A percentile compares a stretch with the other conserved stretches of the same genome.
phyloP scores from a whole-genome alignment of 2,113 vertebrate genomes.

The Leptobrachium leishanense region DNA sequence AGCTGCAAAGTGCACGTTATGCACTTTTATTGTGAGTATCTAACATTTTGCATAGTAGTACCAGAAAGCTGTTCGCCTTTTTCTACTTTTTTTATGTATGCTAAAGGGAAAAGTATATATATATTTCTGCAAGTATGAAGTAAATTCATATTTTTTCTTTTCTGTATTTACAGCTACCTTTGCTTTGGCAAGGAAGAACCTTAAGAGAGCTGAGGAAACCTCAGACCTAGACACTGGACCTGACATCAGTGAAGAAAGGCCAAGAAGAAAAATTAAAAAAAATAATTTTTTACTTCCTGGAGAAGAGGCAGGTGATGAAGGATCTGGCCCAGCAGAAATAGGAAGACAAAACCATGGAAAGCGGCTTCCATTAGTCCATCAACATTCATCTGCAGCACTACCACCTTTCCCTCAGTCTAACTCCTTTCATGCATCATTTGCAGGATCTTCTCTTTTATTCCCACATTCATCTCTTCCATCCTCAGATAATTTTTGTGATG shows the following conservation, averaged over 20 bases:
- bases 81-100: no score
- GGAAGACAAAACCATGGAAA: background rate
- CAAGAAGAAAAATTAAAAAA: background rate
- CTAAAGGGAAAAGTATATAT: no score
- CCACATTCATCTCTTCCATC: background rate
- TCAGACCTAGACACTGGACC: background rate
- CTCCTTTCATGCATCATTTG: background rate
- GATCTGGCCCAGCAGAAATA: background rate
- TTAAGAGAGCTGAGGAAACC: background rate
- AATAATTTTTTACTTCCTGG: background rate
- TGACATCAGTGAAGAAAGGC: background rate
- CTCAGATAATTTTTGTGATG: background rate
- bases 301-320: background rate
- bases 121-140: no score
- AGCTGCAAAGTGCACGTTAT: background rate
- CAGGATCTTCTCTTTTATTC: background rate
- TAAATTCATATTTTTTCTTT: background rate
- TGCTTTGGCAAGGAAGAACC: conserved; percentile 11
- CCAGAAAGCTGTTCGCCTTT: no score
- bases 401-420: background rate
- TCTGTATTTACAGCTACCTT: conserved; percentile 13
- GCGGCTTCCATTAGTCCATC: background rate
- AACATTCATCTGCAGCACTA: background rate
- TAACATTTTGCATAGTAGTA: background rate
- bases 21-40: background rate